Evolutionary conservation across 2,113 vertebrate genomes (phyloP), one percentile per base, ranked within the genome.

Genomic region (Riparia riparia): DNA sequence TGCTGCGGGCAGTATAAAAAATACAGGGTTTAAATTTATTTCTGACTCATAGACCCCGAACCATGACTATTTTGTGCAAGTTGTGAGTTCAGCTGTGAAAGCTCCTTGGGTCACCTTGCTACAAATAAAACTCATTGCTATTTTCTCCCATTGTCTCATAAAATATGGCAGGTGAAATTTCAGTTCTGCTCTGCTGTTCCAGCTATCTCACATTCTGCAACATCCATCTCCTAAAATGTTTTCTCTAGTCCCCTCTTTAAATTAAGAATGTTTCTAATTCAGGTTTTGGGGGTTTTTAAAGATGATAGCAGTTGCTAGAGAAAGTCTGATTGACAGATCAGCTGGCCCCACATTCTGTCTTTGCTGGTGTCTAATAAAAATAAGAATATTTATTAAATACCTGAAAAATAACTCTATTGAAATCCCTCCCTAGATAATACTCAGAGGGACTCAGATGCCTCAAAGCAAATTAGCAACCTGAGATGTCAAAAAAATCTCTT

Each of bases 71-170:
- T 94, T 60, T 81, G 79, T 83, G 41, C 68, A 88, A 82, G 79
- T 88, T 90, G 87, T 83, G 90, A 97, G 82, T 94, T 94, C 85
- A 96, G 44, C 93, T 3, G 0, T 93, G 93, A 94, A 93, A 92
- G 82, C 22, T 42, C 76, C 39, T 51, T 64, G 51, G 65, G 92
- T 96, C 92, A 95, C 96, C 85, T 97, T 97, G 92, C 79, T 95
- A 61, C 37, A 37, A 81, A 32, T 91, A 92, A 78, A 91, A 90
- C 76, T 82, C 73, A 29, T 26, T 93, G 76, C 76, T 88, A 29
- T 93, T 93, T 97, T 96, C 56, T 90, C 50, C 70, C 68, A 41
- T 34, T 87, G 86, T 93, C 86, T 82, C 45, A 72, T 76, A 60
- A 94, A 81, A 47, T 37, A 49, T n/a, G 60, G 54, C 58, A 83